Evolutionary conservation across 2,888 invertebrate species (phyloP), one percentile per base, ranked within the genome.

Genomic region (Podabrus alpinus): DNA sequence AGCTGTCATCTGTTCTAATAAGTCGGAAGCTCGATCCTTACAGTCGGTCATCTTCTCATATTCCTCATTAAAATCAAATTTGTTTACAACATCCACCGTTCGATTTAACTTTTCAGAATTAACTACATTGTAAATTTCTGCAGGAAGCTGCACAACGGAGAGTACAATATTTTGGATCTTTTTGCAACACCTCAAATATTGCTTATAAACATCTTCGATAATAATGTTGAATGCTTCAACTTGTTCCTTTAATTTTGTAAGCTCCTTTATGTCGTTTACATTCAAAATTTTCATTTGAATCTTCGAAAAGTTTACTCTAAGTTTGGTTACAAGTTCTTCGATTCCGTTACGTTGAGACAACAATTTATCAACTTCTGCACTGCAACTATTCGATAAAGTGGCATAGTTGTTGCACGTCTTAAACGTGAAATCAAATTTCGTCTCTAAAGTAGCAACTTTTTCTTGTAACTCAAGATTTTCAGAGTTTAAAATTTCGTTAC

Each of bases 141-240:
- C 79, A 45, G 79, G 80, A 68, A 80, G 69, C 68, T 78, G 75
- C 9, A 79, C 61, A n/a, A 77, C 72, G 15, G 77, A 79, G 9
- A 80, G 77, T 59, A 77, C 76, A 13, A 80, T 70, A 59, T 82
- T 80, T 64, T 81, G 78, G 7, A 80, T 76, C 71, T 81, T 79
- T 72, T 80, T 82, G 0, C 83, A 81, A 60, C 78, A 74, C 61
- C 80, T 79, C 59, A 75, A 74, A 70, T 79, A 83, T 75, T 83
- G 83, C 62, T 83, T 83, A 15, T 80, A 77, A 21, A 83, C 80
- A 74, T 84, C 83, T 24, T 83, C 82, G n/a, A 79, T 74, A 61
- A 84, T 81, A 15, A 79, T 74, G 75, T 82, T 81, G 10, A 82
- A 69, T 3, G 82, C 72, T 72, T 80, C 76, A 68, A 81, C 81